Evolutionary conservation across 2,797 vertebrate species (phyloP), one percentile per base, ranked within the genome.

Genomic region (Sphenopsis melanotis): DNA sequence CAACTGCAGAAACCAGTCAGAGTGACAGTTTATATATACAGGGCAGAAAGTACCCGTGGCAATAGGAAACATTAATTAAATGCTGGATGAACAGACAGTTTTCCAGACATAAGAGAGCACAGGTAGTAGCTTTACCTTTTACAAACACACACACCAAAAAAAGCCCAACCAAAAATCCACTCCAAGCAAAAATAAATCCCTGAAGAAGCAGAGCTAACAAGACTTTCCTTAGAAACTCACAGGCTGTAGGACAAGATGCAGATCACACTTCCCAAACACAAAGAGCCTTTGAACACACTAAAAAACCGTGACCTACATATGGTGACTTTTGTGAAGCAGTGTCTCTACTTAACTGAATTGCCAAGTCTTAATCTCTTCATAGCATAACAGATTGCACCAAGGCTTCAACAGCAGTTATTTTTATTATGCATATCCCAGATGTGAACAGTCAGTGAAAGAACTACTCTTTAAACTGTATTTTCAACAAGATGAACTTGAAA

Each of bases 221-320:
- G 17, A 20, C 6, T 52, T 63, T 60, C 49, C 83, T 88, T 75
- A 75, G 53, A 77, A 81, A 71, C 0, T 0, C 90, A 23, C 30
- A 74, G 59, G 19, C 70, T 76, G 68, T 52, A 44, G 50, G 50
- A 71, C 4, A 13, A 93, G 49, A 93, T 85, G 89, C 52, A 87
- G 78, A 61, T 56, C 88, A 90, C 84, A 90, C 34, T 59, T 81
- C 41, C 22, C 39, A 79, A 88, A 87, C 65, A 93, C 57, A 80
- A 85, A 91, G 49, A 76, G 79, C 83, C 47, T 90, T 56, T 84
- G 70, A 95, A 89, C 56, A 86, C 30, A 39, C 41, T 66, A 79
- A 88, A 95, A 94, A 89, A 12, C 52, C 5, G 4, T 91, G 93
- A 84, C 90, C 92, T 95, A 94, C 75, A 94, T 95, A 81, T 37